Conservation (phyloP, 2,113 vertebrate genomes). For the Axis porcinus region DNA sequence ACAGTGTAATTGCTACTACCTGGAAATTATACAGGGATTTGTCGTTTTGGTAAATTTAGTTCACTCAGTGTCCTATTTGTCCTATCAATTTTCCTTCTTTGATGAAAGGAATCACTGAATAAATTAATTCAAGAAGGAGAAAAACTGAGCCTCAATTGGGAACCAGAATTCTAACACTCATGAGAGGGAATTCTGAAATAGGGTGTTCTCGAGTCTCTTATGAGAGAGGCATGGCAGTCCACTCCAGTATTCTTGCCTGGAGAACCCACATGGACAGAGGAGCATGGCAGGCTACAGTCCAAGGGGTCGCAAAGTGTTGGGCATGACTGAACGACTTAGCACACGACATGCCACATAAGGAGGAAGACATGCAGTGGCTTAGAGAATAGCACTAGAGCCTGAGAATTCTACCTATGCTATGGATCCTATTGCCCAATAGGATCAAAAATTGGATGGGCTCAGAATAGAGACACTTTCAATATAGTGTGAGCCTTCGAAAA, state of each 20-base stretch:
- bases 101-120: not conserved
- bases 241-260: not conserved
- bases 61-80: not conserved
- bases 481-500: not conserved
- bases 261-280: not conserved
- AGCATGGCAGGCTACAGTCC: not conserved
- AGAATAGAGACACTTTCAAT: not conserved
- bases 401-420: not conserved
- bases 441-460: not conserved
- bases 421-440: not conserved
- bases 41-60: not conserved
- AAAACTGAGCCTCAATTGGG: not conserved
- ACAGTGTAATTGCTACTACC: not conserved
- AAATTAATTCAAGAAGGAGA: not conserved
- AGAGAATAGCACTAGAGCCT: not conserved
- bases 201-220: not conserved
- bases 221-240: accelerated
- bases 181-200: not conserved
- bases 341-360: not conserved
- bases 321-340: not conserved
- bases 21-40: not conserved
- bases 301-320: not conserved
- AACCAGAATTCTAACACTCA: not conserved
- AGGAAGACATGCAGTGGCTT: not conserved
- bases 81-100: not conserved